Conservation (phyloP, 2,888 invertebrate genomes). For the Cybosia mesomella region DNA sequence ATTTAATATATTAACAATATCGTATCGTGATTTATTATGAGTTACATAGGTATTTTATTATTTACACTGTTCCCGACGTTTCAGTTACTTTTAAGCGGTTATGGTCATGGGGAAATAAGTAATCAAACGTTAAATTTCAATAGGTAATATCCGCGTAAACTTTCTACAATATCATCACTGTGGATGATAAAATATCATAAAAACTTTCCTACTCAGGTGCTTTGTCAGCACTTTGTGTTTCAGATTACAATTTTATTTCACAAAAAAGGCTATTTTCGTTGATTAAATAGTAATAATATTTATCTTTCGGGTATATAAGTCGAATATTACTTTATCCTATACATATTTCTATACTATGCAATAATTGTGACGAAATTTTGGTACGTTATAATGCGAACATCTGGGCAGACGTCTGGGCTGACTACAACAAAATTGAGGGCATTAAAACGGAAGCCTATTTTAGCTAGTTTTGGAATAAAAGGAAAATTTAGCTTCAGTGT, state of each 20-base stretch:
- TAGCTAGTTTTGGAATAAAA: too few relatives aligned
- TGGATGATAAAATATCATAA: slow-evolving; percentile 15
- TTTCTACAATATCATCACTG: background rate
- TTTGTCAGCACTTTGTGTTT: slow-evolving; percentile 15
- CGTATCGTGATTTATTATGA: background rate
- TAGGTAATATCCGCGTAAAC: background rate
- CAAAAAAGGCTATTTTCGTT: background rate
- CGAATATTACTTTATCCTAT: background rate
- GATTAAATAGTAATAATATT: background rate
- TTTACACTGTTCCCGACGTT: background rate
- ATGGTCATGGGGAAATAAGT: background rate
- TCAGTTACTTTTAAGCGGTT: background rate
- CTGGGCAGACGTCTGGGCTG: too few relatives aligned
- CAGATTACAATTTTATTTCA: slow-evolving; percentile 1
- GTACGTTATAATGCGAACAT: too few relatives aligned
- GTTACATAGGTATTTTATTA: background rate
- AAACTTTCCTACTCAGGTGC: slow-evolving; percentile 6
- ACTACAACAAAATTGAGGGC: too few relatives aligned
- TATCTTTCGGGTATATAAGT: background rate
- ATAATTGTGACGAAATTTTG: background rate
- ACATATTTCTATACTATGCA: background rate
- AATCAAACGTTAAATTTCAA: background rate
- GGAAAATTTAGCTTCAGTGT: too few relatives aligned
- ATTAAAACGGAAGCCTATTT: too few relatives aligned
- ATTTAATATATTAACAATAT: background rate